phyloP scores from a whole-genome alignment of 2,797 vertebrate genomes.

The Psittacula echo region DNA sequence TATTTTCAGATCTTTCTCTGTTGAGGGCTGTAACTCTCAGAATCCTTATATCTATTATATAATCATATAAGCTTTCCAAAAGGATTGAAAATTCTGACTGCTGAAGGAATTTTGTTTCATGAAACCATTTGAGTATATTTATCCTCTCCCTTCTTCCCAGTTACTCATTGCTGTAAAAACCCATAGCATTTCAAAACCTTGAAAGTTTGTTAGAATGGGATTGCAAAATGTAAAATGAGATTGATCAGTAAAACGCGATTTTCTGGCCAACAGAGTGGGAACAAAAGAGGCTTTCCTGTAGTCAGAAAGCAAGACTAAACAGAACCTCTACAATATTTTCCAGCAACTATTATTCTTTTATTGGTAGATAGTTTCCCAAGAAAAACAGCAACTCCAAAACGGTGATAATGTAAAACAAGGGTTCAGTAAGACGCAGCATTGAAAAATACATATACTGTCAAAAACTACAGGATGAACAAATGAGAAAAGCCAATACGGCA shows the following conservation, averaged over 20 bases:
- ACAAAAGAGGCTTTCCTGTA: neutral
- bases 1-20: neutral
- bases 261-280: neutral
- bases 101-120: neutral
- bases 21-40: neutral
- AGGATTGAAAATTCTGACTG: neutral
- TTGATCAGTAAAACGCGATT: neutral
- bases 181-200: neutral
- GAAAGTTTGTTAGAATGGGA: neutral
- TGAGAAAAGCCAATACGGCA: neutral
- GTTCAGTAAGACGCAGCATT: neutral
- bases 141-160: neutral
- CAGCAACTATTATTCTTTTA: neutral
- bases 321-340: neutral
- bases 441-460: neutral
- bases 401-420: neutral
- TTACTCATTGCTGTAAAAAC: neutral
- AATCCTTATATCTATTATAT: neutral
- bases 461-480: neutral
- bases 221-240: neutral
- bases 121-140: neutral
- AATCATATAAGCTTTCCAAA: neutral
- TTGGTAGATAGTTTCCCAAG: neutral
- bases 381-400: neutral
- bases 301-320: neutral